These are phyloP conservation scores for Schrankia costaestrigalis DNA, from an alignment of 2,888 invertebrate species.

Conservation along the genomic window DNA sequence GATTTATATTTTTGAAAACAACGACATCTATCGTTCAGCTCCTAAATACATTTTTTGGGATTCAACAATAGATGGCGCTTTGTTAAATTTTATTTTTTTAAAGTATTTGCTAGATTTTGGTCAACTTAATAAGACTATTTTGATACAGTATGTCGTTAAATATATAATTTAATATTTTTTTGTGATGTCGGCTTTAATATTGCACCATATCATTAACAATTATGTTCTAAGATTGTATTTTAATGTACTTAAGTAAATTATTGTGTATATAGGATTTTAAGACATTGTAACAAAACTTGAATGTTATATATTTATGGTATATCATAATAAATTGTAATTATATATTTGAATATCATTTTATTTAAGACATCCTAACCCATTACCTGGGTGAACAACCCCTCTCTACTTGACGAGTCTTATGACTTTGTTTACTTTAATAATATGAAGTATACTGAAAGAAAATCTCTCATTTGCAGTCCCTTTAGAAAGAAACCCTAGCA, in stretches of 20 bases:
- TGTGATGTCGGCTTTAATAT: constrained; percentile 22
- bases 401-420: background rate
- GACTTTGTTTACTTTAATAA: background rate
- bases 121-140: constrained; percentile 6
- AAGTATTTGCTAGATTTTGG: background rate
- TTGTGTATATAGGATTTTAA: constrained; percentile 53
- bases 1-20: too few species aligned
- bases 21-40: too few species aligned
- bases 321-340: constrained; percentile 33
- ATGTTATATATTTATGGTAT: constrained; percentile 38
- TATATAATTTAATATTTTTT: constrained; percentile 13
- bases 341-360: constrained; percentile 10
- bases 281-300: constrained; percentile 34
- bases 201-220: constrained; percentile 37
- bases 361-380: too few species aligned
- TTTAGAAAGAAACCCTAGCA: too few species aligned
- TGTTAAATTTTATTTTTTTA: too few species aligned
- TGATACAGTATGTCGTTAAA: constrained; percentile 5
- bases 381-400: too few species aligned
- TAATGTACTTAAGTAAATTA: constrained; percentile 65
- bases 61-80: too few species aligned
- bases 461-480: too few species aligned
- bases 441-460: too few species aligned
- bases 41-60: too few species aligned
- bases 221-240: constrained; percentile 34